phyloP scores from a whole-genome alignment of 2,113 vertebrate genomes.

The Charina bottae region DNA sequence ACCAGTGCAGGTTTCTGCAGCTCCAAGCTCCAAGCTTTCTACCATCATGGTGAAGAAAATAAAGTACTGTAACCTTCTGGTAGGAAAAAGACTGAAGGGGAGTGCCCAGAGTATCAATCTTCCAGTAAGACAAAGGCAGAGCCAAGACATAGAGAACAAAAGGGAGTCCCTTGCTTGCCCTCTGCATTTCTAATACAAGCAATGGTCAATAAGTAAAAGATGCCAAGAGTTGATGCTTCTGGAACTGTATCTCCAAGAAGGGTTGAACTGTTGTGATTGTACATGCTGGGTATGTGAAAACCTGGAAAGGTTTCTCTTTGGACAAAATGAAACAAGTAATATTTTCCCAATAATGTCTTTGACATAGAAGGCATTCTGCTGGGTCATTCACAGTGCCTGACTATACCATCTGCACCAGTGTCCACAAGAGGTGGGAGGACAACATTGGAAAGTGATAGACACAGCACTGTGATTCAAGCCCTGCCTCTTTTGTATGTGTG shows the following conservation, averaged over 20 bases:
- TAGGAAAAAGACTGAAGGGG: neutral
- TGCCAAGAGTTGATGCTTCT: neutral
- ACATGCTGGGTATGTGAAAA: neutral
- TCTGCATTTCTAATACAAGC: neutral
- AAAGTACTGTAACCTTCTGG: neutral
- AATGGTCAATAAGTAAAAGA: neutral
- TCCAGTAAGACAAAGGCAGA: neutral
- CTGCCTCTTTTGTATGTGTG: neutral
- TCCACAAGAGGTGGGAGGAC: neutral
- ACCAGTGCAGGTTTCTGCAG: neutral
- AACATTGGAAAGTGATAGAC: neutral
- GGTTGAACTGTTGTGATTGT: neutral
- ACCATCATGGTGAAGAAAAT: neutral
- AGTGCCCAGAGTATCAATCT: neutral
- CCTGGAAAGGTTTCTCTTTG: neutral
- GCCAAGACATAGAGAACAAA: neutral
- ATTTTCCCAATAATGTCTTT: constrained; percentile 1
- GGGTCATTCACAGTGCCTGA: neutral
- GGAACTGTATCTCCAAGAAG: neutral
- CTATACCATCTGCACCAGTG: neutral
- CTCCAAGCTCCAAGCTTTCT: neutral
- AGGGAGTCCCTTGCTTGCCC: neutral
- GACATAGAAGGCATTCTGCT: neutral
- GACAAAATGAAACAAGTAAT: neutral
- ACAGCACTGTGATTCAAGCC: neutral